Percentiles rank a stretch among this genome's conserved stretches.
phyloP scores from a whole-genome alignment of 2,888 invertebrate genomes.

The Oscheius sp. region DNA sequence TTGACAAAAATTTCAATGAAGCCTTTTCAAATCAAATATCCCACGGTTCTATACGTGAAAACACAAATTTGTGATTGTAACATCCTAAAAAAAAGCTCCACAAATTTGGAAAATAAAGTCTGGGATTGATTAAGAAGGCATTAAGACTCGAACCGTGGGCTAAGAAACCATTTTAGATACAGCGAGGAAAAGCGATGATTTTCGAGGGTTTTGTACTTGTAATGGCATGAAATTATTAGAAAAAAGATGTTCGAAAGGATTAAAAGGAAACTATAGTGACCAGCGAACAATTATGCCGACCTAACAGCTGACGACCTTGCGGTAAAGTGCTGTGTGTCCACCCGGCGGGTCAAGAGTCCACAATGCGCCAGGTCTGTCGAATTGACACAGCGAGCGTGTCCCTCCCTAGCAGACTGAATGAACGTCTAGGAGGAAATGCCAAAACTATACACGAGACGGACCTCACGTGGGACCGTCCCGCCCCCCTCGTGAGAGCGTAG shows the following conservation, averaged over 20 bases:
- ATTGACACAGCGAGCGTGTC: conserved; percentile 4
- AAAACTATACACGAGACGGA: conserved; percentile 13
- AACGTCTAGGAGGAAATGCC: conserved; percentile 11
- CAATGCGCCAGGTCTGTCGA: conserved; percentile 14
- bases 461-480: conserved; percentile 34
- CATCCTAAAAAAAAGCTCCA: too few relatives aligned
- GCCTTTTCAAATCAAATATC: too few relatives aligned
- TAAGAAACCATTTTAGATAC: too few relatives aligned
- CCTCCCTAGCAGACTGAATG: conserved; percentile 3
- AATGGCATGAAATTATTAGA: too few relatives aligned
- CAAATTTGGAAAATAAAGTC: too few relatives aligned
- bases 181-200: too few relatives aligned
- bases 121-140: too few relatives aligned
- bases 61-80: too few relatives aligned
- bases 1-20: too few relatives aligned
- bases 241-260: neutral
- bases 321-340: conserved; percentile 15
- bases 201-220: too few relatives aligned
- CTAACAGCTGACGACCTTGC: neutral
- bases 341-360: conserved; percentile 18
- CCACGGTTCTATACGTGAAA: too few relatives aligned
- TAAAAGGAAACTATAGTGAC: neutral
- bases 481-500: conserved; percentile 31
- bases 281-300: neutral
- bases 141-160: too few relatives aligned